Conservation (phyloP, 2,113 vertebrate species). For the Caranx ignobilis region DNA sequence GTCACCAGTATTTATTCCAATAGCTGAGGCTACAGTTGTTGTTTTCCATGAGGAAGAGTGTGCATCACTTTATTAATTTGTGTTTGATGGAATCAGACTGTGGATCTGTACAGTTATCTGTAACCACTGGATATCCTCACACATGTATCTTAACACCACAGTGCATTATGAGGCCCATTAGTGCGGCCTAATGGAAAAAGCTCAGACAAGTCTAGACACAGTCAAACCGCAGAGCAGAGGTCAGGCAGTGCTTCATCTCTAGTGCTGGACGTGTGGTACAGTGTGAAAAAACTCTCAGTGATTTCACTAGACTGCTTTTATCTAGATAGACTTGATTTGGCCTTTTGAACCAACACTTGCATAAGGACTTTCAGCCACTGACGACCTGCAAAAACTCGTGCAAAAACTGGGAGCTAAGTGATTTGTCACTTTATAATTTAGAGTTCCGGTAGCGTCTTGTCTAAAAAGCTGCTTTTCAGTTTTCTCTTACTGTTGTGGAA, state of each 20-base stretch:
- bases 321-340: not conserved
- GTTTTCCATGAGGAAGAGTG: no score
- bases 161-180: conserved; percentile 1
- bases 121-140: not conserved
- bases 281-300: not conserved
- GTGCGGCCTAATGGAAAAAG: conserved; percentile 26
- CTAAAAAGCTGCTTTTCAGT: no score
- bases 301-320: not conserved
- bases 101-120: not conserved
- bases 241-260: not conserved
- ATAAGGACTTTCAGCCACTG: not conserved
- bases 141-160: conserved; percentile 1
- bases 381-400: not conserved
- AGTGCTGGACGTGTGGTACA: not conserved
- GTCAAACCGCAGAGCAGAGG: conserved; percentile 5
- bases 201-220: not conserved
- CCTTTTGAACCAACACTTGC: not conserved
- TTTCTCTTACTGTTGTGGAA: no score
- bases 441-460: no score
- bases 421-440: no score
- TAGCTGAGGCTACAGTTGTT: no score
- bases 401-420: no score
- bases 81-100: not conserved
- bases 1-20: no score
- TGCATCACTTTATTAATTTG: not conserved